Evolutionary conservation across 2,888 invertebrate species (phyloP).

Genomic region (Leptinotarsa haldemani): DNA sequence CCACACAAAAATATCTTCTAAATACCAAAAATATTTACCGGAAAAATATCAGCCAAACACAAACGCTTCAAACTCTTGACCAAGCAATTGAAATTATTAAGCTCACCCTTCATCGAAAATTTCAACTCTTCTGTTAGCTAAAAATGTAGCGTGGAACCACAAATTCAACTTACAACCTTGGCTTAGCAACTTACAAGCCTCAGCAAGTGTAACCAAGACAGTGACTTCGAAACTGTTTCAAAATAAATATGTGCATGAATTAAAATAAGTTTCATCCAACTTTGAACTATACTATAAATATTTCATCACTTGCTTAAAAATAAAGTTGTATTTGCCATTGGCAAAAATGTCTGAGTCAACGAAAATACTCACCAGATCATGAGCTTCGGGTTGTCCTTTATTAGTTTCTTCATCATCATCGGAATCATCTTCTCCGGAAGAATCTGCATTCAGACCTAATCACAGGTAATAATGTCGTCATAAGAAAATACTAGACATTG

Average conservation of each 20-base stretch:
- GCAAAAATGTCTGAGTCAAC: background rate
- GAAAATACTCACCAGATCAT: constrained; percentile 72
- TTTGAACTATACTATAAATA: no score
- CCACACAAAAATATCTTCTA: no score
- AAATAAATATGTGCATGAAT: constrained; percentile 18
- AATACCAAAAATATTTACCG: background rate
- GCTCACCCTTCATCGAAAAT: constrained; percentile 6
- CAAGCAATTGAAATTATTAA: background rate
- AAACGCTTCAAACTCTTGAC: background rate
- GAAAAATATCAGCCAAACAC: constrained; percentile 3
- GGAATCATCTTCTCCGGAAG: constrained; percentile 81
- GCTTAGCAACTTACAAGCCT: constrained; percentile 37
- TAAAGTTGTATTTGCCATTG: no score
- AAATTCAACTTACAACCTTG: constrained; percentile 51
- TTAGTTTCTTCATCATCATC: constrained; percentile 78
- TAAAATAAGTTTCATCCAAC: background rate
- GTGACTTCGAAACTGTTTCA: constrained; percentile 60
- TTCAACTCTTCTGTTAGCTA: constrained; percentile 16
- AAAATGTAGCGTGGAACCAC: constrained; percentile 26
- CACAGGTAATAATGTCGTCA: background rate
- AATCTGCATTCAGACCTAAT: constrained; percentile 71
- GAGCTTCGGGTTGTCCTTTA: constrained; percentile 72
- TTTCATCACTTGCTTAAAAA: no score
- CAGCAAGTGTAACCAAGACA: constrained; percentile 61
- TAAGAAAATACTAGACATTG: constrained; percentile 6